A percentile compares a stretch with the other conserved stretches of the same genome.
Conservation (phyloP, 2,888 invertebrate species). For the Dasypogon diadema region DNA sequence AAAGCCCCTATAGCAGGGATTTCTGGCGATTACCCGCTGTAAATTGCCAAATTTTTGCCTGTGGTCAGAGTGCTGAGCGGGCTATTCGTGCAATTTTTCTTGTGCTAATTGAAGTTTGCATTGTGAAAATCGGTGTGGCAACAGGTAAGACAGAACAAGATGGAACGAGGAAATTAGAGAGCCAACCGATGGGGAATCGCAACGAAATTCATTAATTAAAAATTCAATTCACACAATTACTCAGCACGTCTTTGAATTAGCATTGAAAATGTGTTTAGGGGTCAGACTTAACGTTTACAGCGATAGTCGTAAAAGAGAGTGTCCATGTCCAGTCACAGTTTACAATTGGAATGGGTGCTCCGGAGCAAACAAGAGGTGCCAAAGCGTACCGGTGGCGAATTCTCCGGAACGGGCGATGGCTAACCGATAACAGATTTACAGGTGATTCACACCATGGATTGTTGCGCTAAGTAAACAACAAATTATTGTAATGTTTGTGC, state of each 20-base stretch:
- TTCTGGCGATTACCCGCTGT: conserved; percentile 41
- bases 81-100: conserved; percentile 29
- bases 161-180: conserved; percentile 28
- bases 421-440: conserved; percentile 23
- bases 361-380: conserved; percentile 33
- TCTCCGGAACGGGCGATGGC: conserved; percentile 36
- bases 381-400: conserved; percentile 45
- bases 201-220: conserved; percentile 46
- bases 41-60: conserved; percentile 37
- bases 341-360: not conserved
- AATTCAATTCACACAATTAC: conserved; percentile 52
- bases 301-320: not conserved
- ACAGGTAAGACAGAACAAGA: conserved; percentile 16
- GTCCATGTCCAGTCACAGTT: conserved; percentile 8
- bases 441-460: conserved; percentile 36
- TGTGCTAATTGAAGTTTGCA: conserved; percentile 34
- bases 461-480: conserved; percentile 40
- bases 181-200: not conserved
- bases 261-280: conserved; percentile 56
- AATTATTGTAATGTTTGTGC: conserved; percentile 33
- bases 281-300: conserved; percentile 45
- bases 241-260: conserved; percentile 51
- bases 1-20: too few relatives aligned
- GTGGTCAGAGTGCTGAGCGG: not conserved
- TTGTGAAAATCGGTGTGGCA: not conserved